Evolutionary conservation across 2,888 invertebrate species (phyloP).

Genomic region (Parasteatoda lunata): DNA sequence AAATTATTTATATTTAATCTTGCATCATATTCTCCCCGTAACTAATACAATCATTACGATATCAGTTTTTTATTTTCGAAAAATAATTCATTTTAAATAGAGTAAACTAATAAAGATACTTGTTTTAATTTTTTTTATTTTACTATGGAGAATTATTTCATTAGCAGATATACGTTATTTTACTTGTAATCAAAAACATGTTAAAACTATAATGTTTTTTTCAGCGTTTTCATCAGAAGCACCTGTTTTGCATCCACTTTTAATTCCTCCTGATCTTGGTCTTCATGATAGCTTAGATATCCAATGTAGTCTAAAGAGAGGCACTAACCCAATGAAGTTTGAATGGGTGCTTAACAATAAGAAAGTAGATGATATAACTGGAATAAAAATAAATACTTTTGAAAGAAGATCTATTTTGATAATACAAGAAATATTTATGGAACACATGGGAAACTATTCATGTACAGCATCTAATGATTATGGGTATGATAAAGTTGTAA

Average conservation of each 20-base stretch:
- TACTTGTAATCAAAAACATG: no score
- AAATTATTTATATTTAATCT: no score
- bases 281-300: constrained; percentile 57
- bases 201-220: no score
- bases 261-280: constrained; percentile 47
- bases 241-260: constrained; percentile 47
- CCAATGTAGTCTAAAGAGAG: constrained; percentile 56
- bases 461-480: constrained; percentile 25
- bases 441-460: constrained; percentile 62
- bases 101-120: no score
- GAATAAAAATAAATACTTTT: constrained; percentile 37
- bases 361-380: neutral
- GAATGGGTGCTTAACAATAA: constrained; percentile 49
- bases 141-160: no score
- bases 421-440: constrained; percentile 29
- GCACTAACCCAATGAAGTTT: constrained; percentile 40
- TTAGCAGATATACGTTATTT: no score
- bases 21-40: no score
- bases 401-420: constrained; percentile 42
- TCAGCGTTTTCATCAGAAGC: no score
- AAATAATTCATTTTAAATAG: no score
- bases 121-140: no score
- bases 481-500: constrained; percentile 22
- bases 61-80: no score
- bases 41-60: no score